Evolutionary conservation across 2,113 vertebrate species (phyloP).

Genomic region (Athene cunicularia): DNA sequence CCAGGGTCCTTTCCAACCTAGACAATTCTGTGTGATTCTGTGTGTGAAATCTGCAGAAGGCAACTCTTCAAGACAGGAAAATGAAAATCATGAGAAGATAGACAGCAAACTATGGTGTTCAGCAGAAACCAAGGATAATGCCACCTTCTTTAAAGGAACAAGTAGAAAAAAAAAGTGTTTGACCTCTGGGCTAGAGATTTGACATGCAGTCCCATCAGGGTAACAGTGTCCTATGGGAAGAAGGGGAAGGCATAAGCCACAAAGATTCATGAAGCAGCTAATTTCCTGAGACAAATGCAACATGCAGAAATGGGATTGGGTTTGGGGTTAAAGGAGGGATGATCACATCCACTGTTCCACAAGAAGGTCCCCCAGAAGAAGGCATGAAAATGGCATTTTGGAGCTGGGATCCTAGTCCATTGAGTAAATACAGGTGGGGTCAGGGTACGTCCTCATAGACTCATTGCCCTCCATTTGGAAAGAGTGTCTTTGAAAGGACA

Average conservation of each 20-base stretch:
- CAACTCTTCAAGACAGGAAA: neutral
- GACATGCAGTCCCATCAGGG: neutral
- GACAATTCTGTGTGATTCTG: no score
- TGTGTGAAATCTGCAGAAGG: neutral
- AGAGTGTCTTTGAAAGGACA: neutral
- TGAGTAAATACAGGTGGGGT: neutral
- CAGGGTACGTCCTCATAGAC: neutral
- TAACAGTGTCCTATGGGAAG: neutral
- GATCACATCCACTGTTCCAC: neutral
- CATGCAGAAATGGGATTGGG: neutral
- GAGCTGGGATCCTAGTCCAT: neutral
- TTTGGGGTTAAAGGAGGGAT: neutral
- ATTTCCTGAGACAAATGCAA: neutral
- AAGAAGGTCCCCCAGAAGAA: neutral
- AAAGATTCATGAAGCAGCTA: neutral
- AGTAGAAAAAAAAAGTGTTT: neutral
- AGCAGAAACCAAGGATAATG: neutral
- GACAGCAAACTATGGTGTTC: neutral
- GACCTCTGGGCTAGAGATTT: neutral
- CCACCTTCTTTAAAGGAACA: neutral
- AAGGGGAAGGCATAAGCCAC: neutral
- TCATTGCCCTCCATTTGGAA: neutral
- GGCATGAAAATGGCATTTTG: neutral
- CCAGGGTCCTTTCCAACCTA: no score
- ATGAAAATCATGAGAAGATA: neutral